These are phyloP conservation scores for Lutjanus campechanus DNA, from an alignment of 2,797 vertebrate species.

Conservation along the genomic window DNA sequence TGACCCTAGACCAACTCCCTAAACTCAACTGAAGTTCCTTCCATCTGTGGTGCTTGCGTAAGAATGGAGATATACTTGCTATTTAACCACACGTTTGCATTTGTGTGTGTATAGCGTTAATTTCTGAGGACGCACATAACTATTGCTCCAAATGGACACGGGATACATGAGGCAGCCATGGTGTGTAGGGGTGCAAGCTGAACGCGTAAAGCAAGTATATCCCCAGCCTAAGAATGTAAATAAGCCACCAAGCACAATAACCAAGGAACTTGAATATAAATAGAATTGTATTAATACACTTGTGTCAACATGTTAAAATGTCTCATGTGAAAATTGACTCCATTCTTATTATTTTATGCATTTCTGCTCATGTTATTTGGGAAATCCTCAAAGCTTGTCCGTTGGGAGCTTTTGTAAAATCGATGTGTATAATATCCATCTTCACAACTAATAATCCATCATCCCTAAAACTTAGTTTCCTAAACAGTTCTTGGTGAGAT, in stretches of 20 bases:
- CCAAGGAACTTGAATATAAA: neutral
- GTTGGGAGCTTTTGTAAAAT: too few relatives aligned
- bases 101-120: too few relatives aligned
- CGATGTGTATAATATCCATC: neutral
- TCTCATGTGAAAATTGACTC: neutral
- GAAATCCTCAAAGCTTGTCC: neutral
- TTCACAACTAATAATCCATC: neutral
- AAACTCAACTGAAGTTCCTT: constrained; percentile 8
- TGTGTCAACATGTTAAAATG: neutral
- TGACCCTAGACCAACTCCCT: constrained; percentile 16
- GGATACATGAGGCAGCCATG: too few relatives aligned
- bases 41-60: neutral
- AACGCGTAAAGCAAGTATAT: too few relatives aligned
- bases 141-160: too few relatives aligned
- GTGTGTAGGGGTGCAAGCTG: too few relatives aligned
- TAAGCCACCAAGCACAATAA: neutral
- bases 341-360: neutral
- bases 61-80: too few relatives aligned
- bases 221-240: too few relatives aligned
- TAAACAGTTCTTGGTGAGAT: neutral
- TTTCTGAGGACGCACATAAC: too few relatives aligned
- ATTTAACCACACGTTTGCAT: too few relatives aligned
- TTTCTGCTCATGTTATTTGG: constrained; percentile 13
- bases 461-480: neutral
- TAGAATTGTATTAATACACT: neutral